Evolutionary conservation across 1,140 invertebrate species (phyloP).

Genomic region (Neoseiulus cucumeris): DNA sequence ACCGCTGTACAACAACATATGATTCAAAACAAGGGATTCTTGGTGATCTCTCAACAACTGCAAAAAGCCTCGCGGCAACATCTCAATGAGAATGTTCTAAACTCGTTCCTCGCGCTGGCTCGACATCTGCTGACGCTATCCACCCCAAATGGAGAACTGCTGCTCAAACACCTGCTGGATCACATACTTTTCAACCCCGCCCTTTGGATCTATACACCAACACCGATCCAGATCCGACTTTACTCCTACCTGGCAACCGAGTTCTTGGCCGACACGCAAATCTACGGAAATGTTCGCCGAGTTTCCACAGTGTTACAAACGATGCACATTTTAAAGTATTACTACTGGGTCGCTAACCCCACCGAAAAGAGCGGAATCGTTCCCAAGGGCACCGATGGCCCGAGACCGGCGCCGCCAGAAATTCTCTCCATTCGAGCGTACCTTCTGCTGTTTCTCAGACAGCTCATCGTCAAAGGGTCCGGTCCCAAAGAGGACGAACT

Average conservation of each 20-base stretch:
- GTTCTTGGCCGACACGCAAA: constrained; percentile 88
- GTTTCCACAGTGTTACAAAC: constrained; percentile 94
- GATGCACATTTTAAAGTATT: constrained; percentile 93
- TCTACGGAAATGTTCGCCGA: constrained; percentile 85
- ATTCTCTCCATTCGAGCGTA: constrained; percentile 80
- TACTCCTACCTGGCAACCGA: constrained; percentile 95
- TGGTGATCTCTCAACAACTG: constrained; percentile 91
- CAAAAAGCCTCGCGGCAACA: constrained; percentile 81
- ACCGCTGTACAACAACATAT: constrained; percentile 95
- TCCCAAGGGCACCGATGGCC: constrained; percentile 81
- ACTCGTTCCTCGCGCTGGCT: constrained; percentile 77
- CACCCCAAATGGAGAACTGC: constrained; percentile 70
- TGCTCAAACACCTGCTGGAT: constrained; percentile 94
- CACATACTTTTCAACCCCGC: constrained; percentile 97
- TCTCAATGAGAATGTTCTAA: constrained; percentile 73
- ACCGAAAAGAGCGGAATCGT: constrained; percentile 77
- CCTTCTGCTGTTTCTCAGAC: constrained; percentile 84
- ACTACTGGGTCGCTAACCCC: constrained; percentile 96
- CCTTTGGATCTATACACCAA: constrained; percentile 91
- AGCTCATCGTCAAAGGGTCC: constrained; percentile 85
- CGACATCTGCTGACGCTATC: constrained; percentile 88
- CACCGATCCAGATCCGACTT: constrained; percentile 70
- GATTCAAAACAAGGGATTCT: constrained; percentile 89
- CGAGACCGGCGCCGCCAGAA: constrained; percentile 74
- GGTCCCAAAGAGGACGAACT: constrained; percentile 95